Percentiles rank a stretch among this genome's conserved stretches.
Evolutionary conservation across 2,888 invertebrate species (phyloP).

Genomic region (Tetramorium bicarinatum): DNA sequence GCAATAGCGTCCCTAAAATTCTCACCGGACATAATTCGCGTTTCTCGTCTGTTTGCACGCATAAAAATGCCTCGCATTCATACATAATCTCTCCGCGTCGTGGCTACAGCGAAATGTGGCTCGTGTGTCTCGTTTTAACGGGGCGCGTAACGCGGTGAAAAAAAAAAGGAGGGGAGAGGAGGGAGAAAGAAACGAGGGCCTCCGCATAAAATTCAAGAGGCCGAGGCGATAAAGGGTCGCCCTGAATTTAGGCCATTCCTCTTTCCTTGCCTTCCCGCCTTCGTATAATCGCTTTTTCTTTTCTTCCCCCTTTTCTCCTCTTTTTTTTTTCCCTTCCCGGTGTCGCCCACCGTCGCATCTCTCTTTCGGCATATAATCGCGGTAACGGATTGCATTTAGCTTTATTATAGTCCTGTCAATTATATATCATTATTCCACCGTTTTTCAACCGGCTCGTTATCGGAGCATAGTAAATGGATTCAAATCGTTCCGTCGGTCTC

Average conservation of each 20-base stretch:
- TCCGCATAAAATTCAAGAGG: conserved; percentile 60
- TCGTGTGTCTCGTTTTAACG: conserved; percentile 53
- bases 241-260: conserved; percentile 56
- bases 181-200: conserved; percentile 17
- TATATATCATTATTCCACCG: conserved; percentile 51
- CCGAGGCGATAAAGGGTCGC: conserved; percentile 42
- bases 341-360: conserved; percentile 25
- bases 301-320: conserved; percentile 12
- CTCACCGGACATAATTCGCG: conserved; percentile 39
- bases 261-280: conserved; percentile 50
- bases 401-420: conserved; percentile 56
- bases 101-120: conserved; percentile 41
- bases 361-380: conserved; percentile 44
- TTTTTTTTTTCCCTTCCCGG: conserved; percentile 10
- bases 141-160: conserved; percentile 61
- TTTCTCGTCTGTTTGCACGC: conserved; percentile 42
- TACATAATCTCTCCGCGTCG: conserved; percentile 33
- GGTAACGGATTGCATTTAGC: conserved; percentile 53
- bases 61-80: conserved; percentile 45
- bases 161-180: background rate
- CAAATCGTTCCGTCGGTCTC: conserved; percentile 36
- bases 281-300: conserved; percentile 50
- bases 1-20: conserved; percentile 32
- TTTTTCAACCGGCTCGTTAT: conserved; percentile 55
- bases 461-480: conserved; percentile 47